Base-by-base conservation (phyloP, 1,140 invertebrate genomes). In the Bicyclus anynana region DNA sequence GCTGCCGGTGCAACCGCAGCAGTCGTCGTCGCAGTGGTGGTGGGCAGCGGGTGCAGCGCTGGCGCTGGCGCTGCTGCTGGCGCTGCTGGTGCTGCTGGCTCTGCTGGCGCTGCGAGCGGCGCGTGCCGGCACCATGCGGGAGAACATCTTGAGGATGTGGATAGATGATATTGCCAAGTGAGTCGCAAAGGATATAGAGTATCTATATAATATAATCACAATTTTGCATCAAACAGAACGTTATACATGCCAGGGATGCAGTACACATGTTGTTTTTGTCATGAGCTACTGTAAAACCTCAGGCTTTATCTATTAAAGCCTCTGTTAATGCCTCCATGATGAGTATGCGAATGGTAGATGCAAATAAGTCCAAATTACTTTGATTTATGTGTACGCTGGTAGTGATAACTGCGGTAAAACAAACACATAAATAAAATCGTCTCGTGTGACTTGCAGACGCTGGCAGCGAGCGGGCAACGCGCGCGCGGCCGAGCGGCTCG, bases 121-220 rank as follows among this genome's bases (percentile, higher is more conserved):
- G 2, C 6, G 48, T 5, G 62, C 65, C 13, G 44, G 5, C 1
- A 38, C 53, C 7, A 59, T 79, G 42, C 46, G 49, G 0, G 23
- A 1, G 29, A 10, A 3, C 29, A n/a, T 33, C 3, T 12, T 12
- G 29, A 2, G 12, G 9, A 33, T 7, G 9, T 33, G 29, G 29
- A 10, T 10, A 7, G 29, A 33, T 12, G 29, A 12, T 2, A 10
- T 33, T 12, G 10, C 9, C 10, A 7, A 12, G 29, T 33, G 29
- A 33, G 29, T 12, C n/a, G n/a, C n/a, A n/a, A n/a, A n/a, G n/a
- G n/a, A n/a, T n/a, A n/a, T n/a, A n/a, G n/a, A n/a, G n/a, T n/a
- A n/a, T n/a, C n/a, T n/a, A n/a, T n/a, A n/a, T n/a, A n/a, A n/a
- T n/a, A n/a, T n/a, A n/a, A n/a, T n/a, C n/a, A n/a, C n/a, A n/a